A percentile compares a stretch with the other conserved stretches of the same genome.
phyloP scores from a whole-genome alignment of 1,140 invertebrate species.

The Pogonomyrmex californicus region DNA sequence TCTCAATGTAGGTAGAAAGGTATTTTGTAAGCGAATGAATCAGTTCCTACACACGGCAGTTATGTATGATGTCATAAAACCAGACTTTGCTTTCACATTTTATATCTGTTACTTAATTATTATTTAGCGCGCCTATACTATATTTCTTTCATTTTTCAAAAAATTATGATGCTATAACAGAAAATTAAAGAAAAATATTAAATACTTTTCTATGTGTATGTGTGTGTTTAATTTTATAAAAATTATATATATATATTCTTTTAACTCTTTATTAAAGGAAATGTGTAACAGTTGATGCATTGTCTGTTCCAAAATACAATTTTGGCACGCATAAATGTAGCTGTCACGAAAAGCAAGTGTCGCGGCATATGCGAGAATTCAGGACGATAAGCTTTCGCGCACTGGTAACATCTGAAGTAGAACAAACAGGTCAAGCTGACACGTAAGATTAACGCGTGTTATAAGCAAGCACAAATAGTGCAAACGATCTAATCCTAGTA shows the following conservation, averaged over 20 bases:
- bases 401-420: conserved; percentile 34
- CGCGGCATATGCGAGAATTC: neutral
- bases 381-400: conserved; percentile 29
- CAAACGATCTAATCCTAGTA: neutral
- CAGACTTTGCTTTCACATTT: conserved; percentile 9
- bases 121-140: neutral
- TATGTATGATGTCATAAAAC: conserved; percentile 6
- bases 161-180: neutral
- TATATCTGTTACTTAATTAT: conserved; percentile 35
- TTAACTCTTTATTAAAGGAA: conserved; percentile 2
- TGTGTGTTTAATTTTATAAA: neutral
- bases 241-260: neutral
- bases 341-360: conserved; percentile 5
- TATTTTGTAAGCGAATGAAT: conserved; percentile 16
- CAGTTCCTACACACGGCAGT: neutral
- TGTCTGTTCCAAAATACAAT: neutral
- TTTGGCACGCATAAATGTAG: neutral
- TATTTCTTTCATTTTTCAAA: neutral
- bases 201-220: neutral
- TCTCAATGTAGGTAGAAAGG: neutral
- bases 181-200: neutral
- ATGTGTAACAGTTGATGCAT: neutral
- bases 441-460: neutral
- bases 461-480: neutral
- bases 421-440: conserved; percentile 35